Evolutionary conservation across 2,797 vertebrate species (phyloP).

Genomic region (Molothrus ater): DNA sequence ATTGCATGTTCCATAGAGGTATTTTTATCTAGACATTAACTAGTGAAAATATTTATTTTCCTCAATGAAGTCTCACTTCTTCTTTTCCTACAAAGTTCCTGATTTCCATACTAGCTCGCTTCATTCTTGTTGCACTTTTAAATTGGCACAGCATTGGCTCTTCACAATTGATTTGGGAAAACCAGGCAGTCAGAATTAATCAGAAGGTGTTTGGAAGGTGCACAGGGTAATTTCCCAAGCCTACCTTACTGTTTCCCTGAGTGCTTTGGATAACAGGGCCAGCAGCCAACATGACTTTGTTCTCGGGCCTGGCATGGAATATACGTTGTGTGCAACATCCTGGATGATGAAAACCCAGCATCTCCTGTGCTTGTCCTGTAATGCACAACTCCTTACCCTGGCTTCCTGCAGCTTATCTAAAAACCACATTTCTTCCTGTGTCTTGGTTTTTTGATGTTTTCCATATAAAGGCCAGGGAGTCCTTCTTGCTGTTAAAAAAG

Average conservation of each 20-base stretch:
- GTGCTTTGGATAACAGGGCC: neutral
- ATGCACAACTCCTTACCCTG: neutral
- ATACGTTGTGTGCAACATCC: neutral
- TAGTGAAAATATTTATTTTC: neutral
- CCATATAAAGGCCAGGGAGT: neutral
- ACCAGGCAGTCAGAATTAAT: neutral
- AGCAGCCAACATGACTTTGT: neutral
- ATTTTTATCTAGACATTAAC: neutral
- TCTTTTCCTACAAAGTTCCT: neutral
- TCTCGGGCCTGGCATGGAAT: neutral
- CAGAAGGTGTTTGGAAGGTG: neutral
- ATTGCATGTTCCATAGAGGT: neutral
- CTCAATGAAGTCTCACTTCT: neutral
- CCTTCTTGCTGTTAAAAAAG: neutral
- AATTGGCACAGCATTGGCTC: neutral
- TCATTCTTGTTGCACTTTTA: neutral
- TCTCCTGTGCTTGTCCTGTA: neutral
- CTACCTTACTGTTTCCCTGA: fast-evolving
- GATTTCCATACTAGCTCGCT: fast-evolving
- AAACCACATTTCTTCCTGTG: neutral
- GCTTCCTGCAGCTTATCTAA: neutral
- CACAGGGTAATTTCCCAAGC: neutral
- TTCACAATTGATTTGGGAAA: neutral
- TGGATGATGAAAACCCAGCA: neutral
- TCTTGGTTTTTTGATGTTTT: neutral